Percentiles rank a stretch among this genome's conserved stretches.
Evolutionary conservation across 2,113 vertebrate genomes (phyloP).

Genomic region (Lophius piscatorius): DNA sequence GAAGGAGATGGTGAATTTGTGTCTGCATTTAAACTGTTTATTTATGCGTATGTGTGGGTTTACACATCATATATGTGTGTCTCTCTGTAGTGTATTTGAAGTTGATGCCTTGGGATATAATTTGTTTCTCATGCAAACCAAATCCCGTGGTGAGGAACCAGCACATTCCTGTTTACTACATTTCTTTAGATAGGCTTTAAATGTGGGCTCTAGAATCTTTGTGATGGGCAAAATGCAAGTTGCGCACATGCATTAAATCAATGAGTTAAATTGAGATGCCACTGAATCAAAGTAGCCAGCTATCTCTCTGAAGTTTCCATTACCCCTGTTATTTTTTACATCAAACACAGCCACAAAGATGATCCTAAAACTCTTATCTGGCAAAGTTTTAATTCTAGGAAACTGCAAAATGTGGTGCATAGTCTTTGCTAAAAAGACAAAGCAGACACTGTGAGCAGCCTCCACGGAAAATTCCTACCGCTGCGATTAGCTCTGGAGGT

Average conservation of each 20-base stretch:
- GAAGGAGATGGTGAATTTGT: conserved; percentile 20
- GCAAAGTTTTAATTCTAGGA: conserved; percentile 42
- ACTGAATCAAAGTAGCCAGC: conserved; percentile 64
- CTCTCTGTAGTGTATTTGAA: conserved; percentile 26
- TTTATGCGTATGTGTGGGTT: not conserved
- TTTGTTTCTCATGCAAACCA: conserved; percentile 32
- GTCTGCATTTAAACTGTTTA: not conserved
- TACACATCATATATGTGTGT: conserved; percentile 6
- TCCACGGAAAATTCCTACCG: conserved; percentile 9
- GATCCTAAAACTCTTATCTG: conserved; percentile 74
- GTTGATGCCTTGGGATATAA: conserved; percentile 24
- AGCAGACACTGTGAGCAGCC: conserved; percentile 21
- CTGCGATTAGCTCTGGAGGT: conserved; percentile 28
- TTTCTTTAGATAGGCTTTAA: conserved; percentile 37
- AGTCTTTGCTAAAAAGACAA: conserved; percentile 30
- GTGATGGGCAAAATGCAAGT: conserved; percentile 54
- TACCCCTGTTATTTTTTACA: conserved; percentile 68
- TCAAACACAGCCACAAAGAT: conserved; percentile 71
- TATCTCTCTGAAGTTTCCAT: conserved; percentile 80
- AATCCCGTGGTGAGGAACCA: conserved; percentile 17
- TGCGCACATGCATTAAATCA: conserved; percentile 60
- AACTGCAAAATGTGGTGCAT: conserved; percentile 30
- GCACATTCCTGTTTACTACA: conserved; percentile 5
- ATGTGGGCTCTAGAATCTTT: conserved; percentile 45
- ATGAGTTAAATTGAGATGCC: conserved; percentile 72